Conservation (phyloP, 2,113 vertebrate species). For the Epinephelus fuscoguttatus region DNA sequence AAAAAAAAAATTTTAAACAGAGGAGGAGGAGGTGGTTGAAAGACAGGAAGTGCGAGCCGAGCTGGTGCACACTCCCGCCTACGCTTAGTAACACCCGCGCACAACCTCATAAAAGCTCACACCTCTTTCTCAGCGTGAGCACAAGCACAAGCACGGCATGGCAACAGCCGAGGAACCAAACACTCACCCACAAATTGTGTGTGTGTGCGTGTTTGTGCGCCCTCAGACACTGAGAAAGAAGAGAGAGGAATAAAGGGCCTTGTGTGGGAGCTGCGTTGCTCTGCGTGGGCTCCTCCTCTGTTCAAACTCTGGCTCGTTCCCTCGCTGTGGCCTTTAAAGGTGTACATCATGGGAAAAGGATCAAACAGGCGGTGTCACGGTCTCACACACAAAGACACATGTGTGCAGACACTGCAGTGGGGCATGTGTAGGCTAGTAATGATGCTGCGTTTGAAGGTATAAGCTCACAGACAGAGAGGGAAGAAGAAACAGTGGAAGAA, state of each 20-base stretch:
- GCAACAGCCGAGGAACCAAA: conserved; percentile 62
- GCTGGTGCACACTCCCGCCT: conserved; percentile 49
- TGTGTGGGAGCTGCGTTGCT: conserved; percentile 52
- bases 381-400: conserved; percentile 18
- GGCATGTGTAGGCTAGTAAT: conserved; percentile 32
- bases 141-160: conserved; percentile 29
- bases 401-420: conserved; percentile 28
- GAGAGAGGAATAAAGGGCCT: conserved; percentile 48
- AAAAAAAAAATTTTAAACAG: neutral
- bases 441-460: conserved; percentile 11
- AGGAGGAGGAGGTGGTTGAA: conserved; percentile 50
- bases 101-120: conserved; percentile 65
- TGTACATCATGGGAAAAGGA: conserved; percentile 40
- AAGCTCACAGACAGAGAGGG: conserved; percentile 16
- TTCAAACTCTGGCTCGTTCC: conserved; percentile 44
- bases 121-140: conserved; percentile 49
- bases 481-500: neutral
- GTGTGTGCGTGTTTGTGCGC: conserved; percentile 10
- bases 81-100: conserved; percentile 67
- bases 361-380: conserved; percentile 23
- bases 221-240: conserved; percentile 25
- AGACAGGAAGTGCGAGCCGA: conserved; percentile 60
- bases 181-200: conserved; percentile 47
- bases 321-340: conserved; percentile 45
- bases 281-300: conserved; percentile 43